Evolutionary conservation across 2,113 vertebrate species (phyloP), one percentile per base, ranked within the genome.

Genomic region (Passer domesticus): DNA sequence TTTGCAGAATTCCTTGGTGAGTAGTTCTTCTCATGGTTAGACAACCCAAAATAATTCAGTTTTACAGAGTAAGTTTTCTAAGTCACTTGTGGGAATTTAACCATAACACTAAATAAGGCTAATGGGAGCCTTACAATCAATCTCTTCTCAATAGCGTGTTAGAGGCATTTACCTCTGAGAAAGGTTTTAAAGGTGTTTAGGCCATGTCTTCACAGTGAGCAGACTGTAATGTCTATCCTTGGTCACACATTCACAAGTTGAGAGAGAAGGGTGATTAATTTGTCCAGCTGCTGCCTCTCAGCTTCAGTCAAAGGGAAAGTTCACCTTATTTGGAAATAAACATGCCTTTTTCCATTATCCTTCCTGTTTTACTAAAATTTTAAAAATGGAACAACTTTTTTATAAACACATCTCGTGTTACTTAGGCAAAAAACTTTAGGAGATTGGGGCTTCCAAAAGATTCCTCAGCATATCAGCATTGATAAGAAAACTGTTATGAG

Each of bases 1-100:
- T 73, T 95, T 93, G 56, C 53, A 86, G 80, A 94, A 96, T 87
- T 96, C 94, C 91, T 89, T 94, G 27, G 82, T 92, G 85, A 69
- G 16, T 67, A 86, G 41, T 94, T 96, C 59, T 91, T 96, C 62
- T 87, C 31, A 47, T 31, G 81, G 77, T 87, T 91, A 97, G 49
- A 85, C 80, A 96, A 91, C 9, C 24, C 55, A 85, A 93, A 93
- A 94, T 82, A 92, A 96, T 73, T 94, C 63, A 39, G 31, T 56
- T 92, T 78, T 94, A 43, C 37, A 85, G 63, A 69, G 35, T 49
- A 92, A 24, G 31, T 89, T 95, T 96, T 90, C 44, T 70, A 79
- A 49, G 53, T 68, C 70, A 62, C 41, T 76, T 85, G 30, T 55
- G 55, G 53, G 60, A 88, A 89, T 96, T 96, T 83, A 92, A 60